Evolutionary conservation across 23 tunicate genomes (phyloP).

Genomic region (Trididemnum clinides): DNA sequence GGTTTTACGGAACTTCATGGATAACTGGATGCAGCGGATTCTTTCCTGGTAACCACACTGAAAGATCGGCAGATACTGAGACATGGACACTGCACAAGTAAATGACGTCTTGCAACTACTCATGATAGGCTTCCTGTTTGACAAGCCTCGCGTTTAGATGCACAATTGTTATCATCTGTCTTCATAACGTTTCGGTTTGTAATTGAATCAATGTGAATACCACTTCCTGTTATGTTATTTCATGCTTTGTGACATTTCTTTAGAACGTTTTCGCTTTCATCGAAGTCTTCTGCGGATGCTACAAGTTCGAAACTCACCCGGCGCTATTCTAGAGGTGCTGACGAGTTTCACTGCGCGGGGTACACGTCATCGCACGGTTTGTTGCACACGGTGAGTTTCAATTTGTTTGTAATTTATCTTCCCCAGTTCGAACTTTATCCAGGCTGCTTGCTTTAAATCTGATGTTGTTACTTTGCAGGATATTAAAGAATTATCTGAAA

Average conservation of each 20-base stretch:
- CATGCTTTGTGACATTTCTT: too few relatives aligned
- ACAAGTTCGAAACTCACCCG: slow-evolving; percentile 36
- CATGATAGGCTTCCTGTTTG: too few relatives aligned
- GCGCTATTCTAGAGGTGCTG: slow-evolving; percentile 86
- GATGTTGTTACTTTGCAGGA: too few relatives aligned
- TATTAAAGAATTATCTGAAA: background rate
- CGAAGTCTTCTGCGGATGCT: background rate
- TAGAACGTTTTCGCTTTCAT: slow-evolving; percentile 33
- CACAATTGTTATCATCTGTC: too few relatives aligned
- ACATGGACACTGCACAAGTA: slow-evolving; percentile 95
- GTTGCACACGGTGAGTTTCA: slow-evolving; percentile 43
- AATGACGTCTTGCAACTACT: too few relatives aligned
- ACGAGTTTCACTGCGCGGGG: slow-evolving; percentile 82
- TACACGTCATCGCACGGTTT: slow-evolving; percentile 59
- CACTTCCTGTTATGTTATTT: too few relatives aligned
- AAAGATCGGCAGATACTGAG: slow-evolving; percentile 77
- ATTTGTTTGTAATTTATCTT: background rate
- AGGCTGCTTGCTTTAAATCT: too few relatives aligned
- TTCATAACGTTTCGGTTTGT: too few relatives aligned
- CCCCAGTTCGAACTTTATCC: too few relatives aligned
- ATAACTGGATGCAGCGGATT: slow-evolving; percentile 93
- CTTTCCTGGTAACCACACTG: slow-evolving; percentile 78
- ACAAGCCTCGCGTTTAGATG: too few relatives aligned
- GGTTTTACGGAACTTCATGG: slow-evolving; percentile 92
- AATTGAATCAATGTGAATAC: too few relatives aligned